Evolutionary conservation across 2,888 invertebrate species (phyloP), one percentile per base, ranked within the genome.

Genomic region (Biston stratarius): DNA sequence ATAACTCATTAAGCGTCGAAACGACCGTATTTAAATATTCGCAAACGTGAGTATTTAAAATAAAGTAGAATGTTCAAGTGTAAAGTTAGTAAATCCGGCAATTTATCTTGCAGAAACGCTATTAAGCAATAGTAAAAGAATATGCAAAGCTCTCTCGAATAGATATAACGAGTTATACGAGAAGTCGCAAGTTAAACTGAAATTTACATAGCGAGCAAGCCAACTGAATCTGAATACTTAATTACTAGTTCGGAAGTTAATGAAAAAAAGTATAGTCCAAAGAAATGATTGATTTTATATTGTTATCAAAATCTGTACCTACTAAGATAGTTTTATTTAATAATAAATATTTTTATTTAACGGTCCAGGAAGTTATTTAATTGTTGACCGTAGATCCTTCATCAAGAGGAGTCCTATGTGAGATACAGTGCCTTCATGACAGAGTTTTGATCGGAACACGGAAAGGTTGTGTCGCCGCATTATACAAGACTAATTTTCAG

Each of bases 191-290:
- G 72, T 66, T 67, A 59, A 70, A 68, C 70, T 72, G 57, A 40
- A 60, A 68, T 70, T 70, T 71, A 65, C 65, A 61, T 64, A 67
- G 57, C n/a, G 63, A 68, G 56, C 53, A 57, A 57, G 60, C 57
- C 52, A 65, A 65, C 62, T 56, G 52, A 67, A 65, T 63, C 65
- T 65, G 70, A 70, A 70, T 71, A 69, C 63, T 63, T 72, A 69
- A 69, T 67, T 65, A 64, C 51, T 51, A 67, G 60, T 45, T 61
- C 60, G 34, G 48, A 6, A 38, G 44, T 49, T 59, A 62, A 59
- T 53, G 6, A 10, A 48, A 49, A 59, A 49, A 2, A 24, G 38
- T 38, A 45, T 56, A 38, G 12, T 15, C 15, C 40, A 55, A 24
- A 24, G 24, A 24, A 24, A 3, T 24, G n/a, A 47, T 12, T 15